Conservation (phyloP, 1,140 invertebrate genomes). For the Campodea augens region DNA sequence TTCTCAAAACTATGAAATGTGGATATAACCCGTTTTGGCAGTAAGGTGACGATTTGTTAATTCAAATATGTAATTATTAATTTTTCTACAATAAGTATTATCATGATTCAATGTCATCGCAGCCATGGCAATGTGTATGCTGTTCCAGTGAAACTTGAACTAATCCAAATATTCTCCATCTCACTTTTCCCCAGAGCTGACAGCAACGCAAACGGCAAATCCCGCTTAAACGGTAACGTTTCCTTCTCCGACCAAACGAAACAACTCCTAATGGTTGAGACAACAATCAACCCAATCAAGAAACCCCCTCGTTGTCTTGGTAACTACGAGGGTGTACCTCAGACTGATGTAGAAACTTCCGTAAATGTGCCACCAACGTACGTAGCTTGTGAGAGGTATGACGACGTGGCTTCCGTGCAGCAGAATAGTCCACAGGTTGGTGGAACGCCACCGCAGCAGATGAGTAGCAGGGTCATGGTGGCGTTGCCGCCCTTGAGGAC, state of each 20-base stretch:
- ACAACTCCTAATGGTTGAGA: not conserved
- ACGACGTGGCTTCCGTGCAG: not conserved
- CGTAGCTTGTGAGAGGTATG: not conserved
- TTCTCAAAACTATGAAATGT: too few relatives aligned
- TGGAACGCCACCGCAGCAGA: too few relatives aligned
- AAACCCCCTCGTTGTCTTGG: not conserved
- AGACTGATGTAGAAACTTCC: not conserved
- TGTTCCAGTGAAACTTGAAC: too few relatives aligned
- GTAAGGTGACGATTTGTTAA: too few relatives aligned
- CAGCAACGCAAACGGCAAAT: not conserved
- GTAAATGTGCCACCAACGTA: not conserved
- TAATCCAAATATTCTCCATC: not conserved
- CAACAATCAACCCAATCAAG: not conserved
- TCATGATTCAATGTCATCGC: too few relatives aligned
- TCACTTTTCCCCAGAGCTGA: not conserved
- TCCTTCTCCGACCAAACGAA: not conserved
- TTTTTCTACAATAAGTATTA: too few relatives aligned
- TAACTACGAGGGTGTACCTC: not conserved
- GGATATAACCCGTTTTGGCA: too few relatives aligned
- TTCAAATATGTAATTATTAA: too few relatives aligned
- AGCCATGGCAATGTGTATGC: too few relatives aligned
- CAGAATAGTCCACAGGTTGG: too few relatives aligned
- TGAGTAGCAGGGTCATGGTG: too few relatives aligned
- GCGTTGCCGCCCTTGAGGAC: too few relatives aligned
- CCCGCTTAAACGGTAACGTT: constrained; percentile 6